Evolutionary conservation across 1,140 invertebrate genomes (phyloP).

Genomic region (Halesus radiatus): DNA sequence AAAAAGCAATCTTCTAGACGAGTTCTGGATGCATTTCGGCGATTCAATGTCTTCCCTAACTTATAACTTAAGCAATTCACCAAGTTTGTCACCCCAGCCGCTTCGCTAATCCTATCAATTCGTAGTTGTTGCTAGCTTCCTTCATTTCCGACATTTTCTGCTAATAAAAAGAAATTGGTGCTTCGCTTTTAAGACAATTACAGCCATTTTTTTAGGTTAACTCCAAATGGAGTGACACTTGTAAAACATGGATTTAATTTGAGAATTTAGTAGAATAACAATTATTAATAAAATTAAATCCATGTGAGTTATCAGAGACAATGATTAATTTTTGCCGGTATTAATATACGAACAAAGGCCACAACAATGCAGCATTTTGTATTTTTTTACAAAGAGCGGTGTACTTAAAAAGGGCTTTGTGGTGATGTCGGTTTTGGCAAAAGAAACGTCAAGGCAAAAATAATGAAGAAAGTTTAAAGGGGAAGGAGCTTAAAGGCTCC

Average conservation of each 20-base stretch:
- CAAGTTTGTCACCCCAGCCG: not conserved
- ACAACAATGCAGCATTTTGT: no score
- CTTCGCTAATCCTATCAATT: conserved; percentile 23
- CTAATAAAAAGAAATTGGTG: not conserved
- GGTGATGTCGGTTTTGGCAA: not conserved
- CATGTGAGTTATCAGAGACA: no score
- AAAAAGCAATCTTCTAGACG: not conserved
- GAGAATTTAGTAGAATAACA: no score
- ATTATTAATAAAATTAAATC: no score
- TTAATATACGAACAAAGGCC: no score
- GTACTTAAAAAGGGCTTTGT: not conserved
- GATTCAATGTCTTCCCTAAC: not conserved
- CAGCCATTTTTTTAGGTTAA: conserved; percentile 10
- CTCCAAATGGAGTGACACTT: not conserved
- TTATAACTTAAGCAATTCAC: not conserved
- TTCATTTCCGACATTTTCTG: conserved; percentile 10
- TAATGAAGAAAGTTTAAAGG: conserved; percentile 26
- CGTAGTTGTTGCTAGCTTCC: conserved; percentile 1
- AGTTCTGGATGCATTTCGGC: not conserved
- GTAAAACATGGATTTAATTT: no score
- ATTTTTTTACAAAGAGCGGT: not conserved
- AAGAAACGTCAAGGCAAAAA: conserved; percentile 20
- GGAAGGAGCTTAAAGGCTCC: not conserved
- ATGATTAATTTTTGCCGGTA: no score
- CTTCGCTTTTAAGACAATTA: conserved; percentile 3